Evolutionary conservation across 2,113 vertebrate genomes (phyloP).

Genomic region (Psittacus erithacus): DNA sequence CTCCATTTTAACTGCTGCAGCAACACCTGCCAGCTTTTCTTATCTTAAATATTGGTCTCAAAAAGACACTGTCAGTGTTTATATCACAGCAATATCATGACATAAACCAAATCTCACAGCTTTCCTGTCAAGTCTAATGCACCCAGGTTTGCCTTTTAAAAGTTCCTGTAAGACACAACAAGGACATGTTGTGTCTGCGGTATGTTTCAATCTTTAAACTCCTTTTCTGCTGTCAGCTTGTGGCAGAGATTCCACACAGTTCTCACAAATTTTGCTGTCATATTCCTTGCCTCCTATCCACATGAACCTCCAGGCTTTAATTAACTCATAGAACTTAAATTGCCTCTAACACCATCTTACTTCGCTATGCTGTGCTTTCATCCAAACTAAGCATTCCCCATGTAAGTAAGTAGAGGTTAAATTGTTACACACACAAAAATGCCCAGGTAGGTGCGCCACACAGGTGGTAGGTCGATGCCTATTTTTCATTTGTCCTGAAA

Average conservation of each 20-base stretch:
- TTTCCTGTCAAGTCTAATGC: background rate
- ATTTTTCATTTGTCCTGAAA: background rate
- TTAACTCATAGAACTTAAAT: conserved; percentile 11
- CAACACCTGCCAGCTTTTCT: background rate
- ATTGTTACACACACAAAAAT: background rate
- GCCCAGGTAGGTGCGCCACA: background rate
- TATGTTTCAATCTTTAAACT: background rate
- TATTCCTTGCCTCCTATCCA: background rate
- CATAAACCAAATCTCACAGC: background rate
- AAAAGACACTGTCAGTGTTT: background rate
- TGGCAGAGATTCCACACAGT: background rate
- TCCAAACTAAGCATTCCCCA: background rate
- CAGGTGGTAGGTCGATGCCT: background rate
- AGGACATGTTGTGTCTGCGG: fast-evolving
- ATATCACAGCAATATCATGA: background rate
- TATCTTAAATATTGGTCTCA: background rate
- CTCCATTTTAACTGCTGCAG: background rate
- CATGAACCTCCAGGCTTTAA: background rate
- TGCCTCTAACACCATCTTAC: background rate
- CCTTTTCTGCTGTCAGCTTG: background rate
- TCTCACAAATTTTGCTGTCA: background rate
- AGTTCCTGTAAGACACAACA: background rate
- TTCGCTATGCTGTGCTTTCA: background rate
- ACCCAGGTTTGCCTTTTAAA: background rate
- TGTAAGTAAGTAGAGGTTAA: conserved; percentile 21